A percentile compares a stretch with the other conserved stretches of the same genome.
Evolutionary conservation across 2,113 vertebrate genomes (phyloP).

Genomic region (Cepphus grylle): DNA sequence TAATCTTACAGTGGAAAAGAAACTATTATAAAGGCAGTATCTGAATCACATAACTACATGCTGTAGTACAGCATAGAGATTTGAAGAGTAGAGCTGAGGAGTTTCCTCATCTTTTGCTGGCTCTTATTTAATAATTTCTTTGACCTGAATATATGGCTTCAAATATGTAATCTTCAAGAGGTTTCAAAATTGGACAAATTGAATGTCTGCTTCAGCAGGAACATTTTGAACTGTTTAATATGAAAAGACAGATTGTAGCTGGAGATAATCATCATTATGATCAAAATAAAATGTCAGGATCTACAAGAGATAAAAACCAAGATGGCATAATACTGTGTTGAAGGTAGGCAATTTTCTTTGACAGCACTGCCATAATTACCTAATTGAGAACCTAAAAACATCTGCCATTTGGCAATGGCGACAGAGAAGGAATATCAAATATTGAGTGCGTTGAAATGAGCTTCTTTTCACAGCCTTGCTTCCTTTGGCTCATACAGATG

Average conservation of each 20-base stretch:
- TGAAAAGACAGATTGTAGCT: conserved; percentile 14
- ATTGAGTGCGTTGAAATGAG: not conserved
- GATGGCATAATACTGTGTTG: not conserved
- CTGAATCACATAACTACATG: not conserved
- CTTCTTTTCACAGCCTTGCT: not conserved
- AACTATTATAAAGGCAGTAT: not conserved
- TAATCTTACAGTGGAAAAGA: not conserved
- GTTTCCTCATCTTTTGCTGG: not conserved
- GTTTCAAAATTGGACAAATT: not conserved
- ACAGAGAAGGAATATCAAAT: not conserved
- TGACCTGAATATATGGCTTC: not conserved
- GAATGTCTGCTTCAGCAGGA: not conserved
- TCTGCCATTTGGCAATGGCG: not conserved
- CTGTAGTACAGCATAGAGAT: not conserved
- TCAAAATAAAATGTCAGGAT: conserved; percentile 17
- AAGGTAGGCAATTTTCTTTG: not conserved
- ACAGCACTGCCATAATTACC: not conserved
- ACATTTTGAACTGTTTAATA: not conserved
- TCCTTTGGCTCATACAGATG: not conserved
- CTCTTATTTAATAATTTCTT: not conserved
- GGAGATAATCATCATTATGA: not conserved
- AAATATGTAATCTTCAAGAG: not conserved
- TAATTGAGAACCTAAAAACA: not conserved
- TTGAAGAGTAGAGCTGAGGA: not conserved
- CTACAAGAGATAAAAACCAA: not conserved